Base-by-base conservation (phyloP, 2,888 invertebrate genomes). In the Neoaliturus tenellus region DNA sequence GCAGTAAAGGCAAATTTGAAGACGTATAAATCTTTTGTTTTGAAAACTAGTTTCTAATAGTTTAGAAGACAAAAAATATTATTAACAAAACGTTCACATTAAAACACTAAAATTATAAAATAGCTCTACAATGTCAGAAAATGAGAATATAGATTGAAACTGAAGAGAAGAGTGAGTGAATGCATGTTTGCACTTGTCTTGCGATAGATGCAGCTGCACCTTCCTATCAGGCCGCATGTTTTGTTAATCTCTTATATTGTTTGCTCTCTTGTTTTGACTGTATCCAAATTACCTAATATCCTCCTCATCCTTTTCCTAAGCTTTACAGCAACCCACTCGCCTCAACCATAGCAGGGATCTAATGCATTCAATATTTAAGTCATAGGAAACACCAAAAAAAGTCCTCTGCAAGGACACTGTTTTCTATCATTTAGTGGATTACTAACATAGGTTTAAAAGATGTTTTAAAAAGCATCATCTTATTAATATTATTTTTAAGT, bases 141-240 rank as follows among this genome's bases (percentile, higher is more conserved):
- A 28, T 58, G 23, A 58, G 58, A 6, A 44, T 44, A 14, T 69
- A 14, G 20, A 14, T 51, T 51, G 3, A 51, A 20, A 20, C 23
- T 78, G 78, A 55, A 10, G 35, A 35, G 55, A 55, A 39, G 41
- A 55, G 78, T 78, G 78, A 78, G 78, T 78, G 78, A 78, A 78
- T 33, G 78, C 78, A 78, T 78, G 78, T 55, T n/a, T 55, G 78
- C 78, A 78, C 78, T 78, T 78, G 78, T 78, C 78, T 78, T 78
- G 78, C 78, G 48, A 78, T 78, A 78, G 78, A 78, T 33, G 78
- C 78, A 78, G 78, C 75, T 75, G 51, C 78, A 78, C 78, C 78
- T 33, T 55, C 48, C 51, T 33, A 25, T 20, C 8, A 33, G 55
- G 33, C 33, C 51, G 33, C 31, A 33, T 51, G 28, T 78, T 78